Base-by-base conservation (phyloP, 2,113 vertebrate genomes). In the Smithornis capensis region DNA sequence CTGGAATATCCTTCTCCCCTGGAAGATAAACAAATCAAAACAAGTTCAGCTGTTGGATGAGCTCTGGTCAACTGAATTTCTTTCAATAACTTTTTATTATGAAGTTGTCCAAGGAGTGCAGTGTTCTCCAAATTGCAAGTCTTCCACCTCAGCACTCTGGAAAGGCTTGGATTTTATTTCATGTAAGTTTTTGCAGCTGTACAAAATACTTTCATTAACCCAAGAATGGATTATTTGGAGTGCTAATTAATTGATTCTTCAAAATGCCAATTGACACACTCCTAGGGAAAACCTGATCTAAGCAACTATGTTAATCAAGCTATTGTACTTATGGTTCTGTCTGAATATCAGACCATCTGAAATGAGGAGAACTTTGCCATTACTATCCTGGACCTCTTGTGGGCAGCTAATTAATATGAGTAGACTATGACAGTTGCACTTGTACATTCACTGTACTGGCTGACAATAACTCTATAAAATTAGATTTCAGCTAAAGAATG, bases 171-270 rank as follows among this genome's bases (percentile, higher is more conserved):
- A 94, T 97, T 97, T 96, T 97, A 97, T 95, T 97, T 94, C 94
- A 37, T 81, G 85, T 90, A 96, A 96, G 96, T 98, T 98, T 98
- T 97, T 97, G 91, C 97, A 97, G 97, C 97, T 97, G 96, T 97
- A 98, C 97, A 98, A 98, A 98, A 98, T 97, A 98, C 97, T 98
- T 98, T 97, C 98, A 98, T 98, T 97, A 98, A 98, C 97, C 98
- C 97, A 97, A 97, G 97, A 97, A 98, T 98, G 96, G 97, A 98
- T 98, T 98, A 98, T 98, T 98, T 98, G 97, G 98, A 98, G 97
- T 97, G 97, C 98, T 98, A 98, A 98, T 98, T 98, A 98, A 98
- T 98, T 98, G 98, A 98, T 98, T 98, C 97, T 98, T 98, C 98
- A 98, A 98, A 98, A 98, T 97, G 96, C 97, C 98, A 98, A 98